These are phyloP conservation scores for Atlantisia rogersi DNA, from an alignment of 2,113 vertebrate genomes.

Conservation along the genomic window DNA sequence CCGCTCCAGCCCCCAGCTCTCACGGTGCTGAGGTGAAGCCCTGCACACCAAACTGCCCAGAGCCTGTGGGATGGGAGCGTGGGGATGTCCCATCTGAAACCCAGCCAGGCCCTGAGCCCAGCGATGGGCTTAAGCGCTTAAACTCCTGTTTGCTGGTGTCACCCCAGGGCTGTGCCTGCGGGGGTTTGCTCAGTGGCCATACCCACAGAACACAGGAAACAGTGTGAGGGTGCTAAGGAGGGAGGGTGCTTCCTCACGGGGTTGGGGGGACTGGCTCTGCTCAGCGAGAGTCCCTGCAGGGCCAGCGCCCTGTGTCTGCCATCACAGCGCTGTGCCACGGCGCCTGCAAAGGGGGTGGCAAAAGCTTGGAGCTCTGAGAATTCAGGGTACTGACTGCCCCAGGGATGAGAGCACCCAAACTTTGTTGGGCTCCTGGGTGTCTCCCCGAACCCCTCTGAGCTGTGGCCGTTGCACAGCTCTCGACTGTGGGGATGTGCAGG, in stretches of 20 bases:
- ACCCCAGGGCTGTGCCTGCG: fast-evolving
- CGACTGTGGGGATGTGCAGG: fast-evolving
- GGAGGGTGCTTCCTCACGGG: neutral
- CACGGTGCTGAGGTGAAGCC: fast-evolving
- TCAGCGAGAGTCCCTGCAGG: fast-evolving
- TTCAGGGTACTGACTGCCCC: neutral
- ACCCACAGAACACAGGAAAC: neutral
- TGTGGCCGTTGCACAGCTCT: neutral
- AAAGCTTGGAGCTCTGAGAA: neutral
- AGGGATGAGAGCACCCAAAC: neutral
- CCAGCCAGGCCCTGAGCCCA: neutral
- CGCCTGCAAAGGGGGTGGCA: neutral
- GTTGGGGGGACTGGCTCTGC: neutral
- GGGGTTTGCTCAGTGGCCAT: neutral
- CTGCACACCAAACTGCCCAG: too few species aligned
- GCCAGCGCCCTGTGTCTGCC: neutral
- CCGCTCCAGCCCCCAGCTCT: neutral
- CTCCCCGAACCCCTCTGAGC: fast-evolving
- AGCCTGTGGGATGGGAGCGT: fast-evolving
- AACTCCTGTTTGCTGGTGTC: neutral
- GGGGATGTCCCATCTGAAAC: neutral
- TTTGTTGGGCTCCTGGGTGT: fast-evolving
- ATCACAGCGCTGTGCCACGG: fast-evolving
- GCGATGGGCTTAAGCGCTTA: neutral
- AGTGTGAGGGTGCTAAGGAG: neutral